Percentiles rank a stretch among this genome's conserved stretches.
phyloP scores from a whole-genome alignment of 2,797 vertebrate genomes.

The Gymnopithys bicolor region DNA sequence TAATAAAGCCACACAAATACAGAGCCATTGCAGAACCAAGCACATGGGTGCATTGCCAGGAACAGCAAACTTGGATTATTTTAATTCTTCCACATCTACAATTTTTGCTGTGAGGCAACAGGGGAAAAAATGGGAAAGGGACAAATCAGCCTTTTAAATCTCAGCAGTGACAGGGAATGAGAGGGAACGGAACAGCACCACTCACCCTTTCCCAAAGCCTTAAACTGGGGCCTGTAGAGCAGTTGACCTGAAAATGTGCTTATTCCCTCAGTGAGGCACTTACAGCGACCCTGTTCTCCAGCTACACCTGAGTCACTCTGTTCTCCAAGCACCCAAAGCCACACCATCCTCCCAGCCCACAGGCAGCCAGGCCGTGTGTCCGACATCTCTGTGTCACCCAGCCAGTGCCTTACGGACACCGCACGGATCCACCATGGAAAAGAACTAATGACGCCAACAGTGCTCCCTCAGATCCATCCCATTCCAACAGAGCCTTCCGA shows the following conservation, averaged over 20 bases:
- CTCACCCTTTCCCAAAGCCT: background rate
- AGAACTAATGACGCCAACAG: accelerated
- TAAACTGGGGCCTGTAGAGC: background rate
- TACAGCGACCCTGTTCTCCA: background rate
- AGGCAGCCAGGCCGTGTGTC: background rate
- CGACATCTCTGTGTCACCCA: accelerated
- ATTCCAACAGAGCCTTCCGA: background rate
- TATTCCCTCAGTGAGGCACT: background rate
- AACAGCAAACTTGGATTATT: background rate
- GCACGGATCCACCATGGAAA: background rate
- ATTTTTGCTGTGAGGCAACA: background rate
- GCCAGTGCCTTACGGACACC: accelerated
- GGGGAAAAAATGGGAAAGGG: background rate
- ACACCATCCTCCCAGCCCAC: background rate
- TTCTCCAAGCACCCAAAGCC: background rate
- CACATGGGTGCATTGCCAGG: accelerated
- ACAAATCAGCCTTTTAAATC: background rate
- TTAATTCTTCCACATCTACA: background rate
- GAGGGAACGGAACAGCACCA: background rate
- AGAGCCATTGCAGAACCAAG: background rate
- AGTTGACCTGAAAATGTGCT: background rate
- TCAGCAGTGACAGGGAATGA: accelerated
- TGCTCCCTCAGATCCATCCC: accelerated
- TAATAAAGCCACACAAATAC: background rate
- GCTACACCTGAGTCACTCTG: too few species aligned